A percentile compares a stretch with the other conserved stretches of the same genome.
Evolutionary conservation across 1,140 invertebrate genomes (phyloP).

Genomic region (Conus ventricosus): DNA sequence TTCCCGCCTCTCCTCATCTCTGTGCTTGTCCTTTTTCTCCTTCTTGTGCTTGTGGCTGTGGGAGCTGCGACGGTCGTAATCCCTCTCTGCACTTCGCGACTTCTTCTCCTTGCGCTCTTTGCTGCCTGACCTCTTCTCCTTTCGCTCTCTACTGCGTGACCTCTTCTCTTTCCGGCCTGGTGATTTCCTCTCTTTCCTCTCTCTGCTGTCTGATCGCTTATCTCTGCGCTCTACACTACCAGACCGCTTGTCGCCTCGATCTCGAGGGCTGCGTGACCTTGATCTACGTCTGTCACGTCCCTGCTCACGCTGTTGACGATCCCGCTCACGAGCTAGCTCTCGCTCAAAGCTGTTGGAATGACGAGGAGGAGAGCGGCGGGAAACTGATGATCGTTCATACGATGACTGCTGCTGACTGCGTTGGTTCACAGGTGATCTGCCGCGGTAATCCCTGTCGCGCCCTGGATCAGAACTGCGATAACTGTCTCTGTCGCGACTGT

Average conservation of each 20-base stretch:
- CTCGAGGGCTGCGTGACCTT: neutral
- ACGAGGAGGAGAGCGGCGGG: conserved; percentile 3
- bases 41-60: neutral
- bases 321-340: conserved; percentile 64
- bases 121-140: conserved; percentile 30
- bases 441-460: neutral
- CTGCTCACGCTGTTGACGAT: conserved; percentile 59
- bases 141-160: conserved; percentile 21
- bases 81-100: neutral
- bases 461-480: neutral
- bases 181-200: neutral
- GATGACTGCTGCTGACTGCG: neutral
- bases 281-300: conserved; percentile 35
- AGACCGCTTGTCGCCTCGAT: neutral
- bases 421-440: neutral
- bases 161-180: neutral
- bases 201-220: neutral
- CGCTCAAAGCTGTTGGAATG: conserved; percentile 57
- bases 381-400: neutral
- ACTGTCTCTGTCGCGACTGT: neutral
- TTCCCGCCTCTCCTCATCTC: neutral
- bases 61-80: neutral
- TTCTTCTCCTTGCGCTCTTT: conserved; percentile 36
- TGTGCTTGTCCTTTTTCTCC: conserved; percentile 24
- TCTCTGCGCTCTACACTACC: neutral